phyloP scores from a whole-genome alignment of 2,888 invertebrate genomes.

The Lepetodrilus schrolli region DNA sequence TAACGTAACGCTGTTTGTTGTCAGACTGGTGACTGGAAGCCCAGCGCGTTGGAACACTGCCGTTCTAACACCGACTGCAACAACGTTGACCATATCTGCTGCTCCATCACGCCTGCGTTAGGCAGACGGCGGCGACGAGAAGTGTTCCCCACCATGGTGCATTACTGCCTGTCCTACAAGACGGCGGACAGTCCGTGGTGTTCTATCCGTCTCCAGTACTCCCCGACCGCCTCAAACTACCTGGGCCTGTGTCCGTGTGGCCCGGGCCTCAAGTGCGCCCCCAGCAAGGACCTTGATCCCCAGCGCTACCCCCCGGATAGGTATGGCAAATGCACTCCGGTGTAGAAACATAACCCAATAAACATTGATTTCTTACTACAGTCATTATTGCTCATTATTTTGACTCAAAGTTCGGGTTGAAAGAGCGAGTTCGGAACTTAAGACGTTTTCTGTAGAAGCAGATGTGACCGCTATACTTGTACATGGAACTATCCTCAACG shows the following conservation, averaged over 20 bases:
- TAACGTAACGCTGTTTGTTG: neutral
- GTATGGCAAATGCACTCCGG: slow-evolving; percentile 54
- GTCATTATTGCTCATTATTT: neutral
- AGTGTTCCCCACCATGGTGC: slow-evolving; percentile 45
- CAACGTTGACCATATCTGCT: slow-evolving; percentile 27
- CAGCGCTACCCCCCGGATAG: slow-evolving; percentile 51
- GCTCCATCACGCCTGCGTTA: slow-evolving; percentile 53
- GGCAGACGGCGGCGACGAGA: slow-evolving; percentile 45
- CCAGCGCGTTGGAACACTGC: slow-evolving; percentile 43
- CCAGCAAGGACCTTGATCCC: slow-evolving; percentile 51
- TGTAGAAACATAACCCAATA: no score
- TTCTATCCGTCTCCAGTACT: slow-evolving; percentile 48
- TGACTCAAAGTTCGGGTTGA: neutral
- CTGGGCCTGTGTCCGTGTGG: slow-evolving; percentile 60
- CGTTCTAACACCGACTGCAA: slow-evolving; percentile 46
- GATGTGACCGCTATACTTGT: no score
- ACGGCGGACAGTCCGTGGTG: slow-evolving; percentile 58
- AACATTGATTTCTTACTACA: neutral
- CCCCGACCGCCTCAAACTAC: slow-evolving; percentile 44
- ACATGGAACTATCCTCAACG: no score
- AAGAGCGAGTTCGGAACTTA: neutral
- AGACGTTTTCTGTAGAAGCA: neutral
- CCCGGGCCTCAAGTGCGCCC: slow-evolving; percentile 53
- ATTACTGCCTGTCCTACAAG: slow-evolving; percentile 64
- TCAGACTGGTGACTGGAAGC: slow-evolving; percentile 36